Base-by-base conservation (phyloP, 2,888 invertebrate species). In the Campoplex capitator region DNA sequence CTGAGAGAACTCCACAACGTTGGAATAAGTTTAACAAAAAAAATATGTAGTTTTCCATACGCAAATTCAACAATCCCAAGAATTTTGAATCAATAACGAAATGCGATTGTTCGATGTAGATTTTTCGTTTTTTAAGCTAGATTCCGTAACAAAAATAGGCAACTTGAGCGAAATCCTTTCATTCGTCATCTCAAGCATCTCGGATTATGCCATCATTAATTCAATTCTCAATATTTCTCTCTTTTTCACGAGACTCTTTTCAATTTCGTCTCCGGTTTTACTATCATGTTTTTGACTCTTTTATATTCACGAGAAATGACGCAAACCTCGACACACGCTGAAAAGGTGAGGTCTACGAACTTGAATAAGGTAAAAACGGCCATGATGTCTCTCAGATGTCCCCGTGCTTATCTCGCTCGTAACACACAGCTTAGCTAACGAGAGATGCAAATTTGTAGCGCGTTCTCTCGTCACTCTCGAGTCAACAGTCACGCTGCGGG, bases 361-460 rank as follows among this genome's bases (percentile, higher is more conserved):
- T 70, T 70, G 58, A 70, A 35, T 58, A 82, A 85, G 85, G 85
- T 84, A 81, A 77, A 76, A 86, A 58, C 71, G 77, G 28, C 76
- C 45, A 7, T 18, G 70, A 42, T 58, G 38, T 70, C 68, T 58
- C 68, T 9, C 42, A 56, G 58, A 28, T 56, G 56, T 68, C 51
- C 42, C 62, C 51, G 74, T 51, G 76, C 28, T 71, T 73, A 70
- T 83, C 77, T 70, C 58, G 45, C 9, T 58, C 42, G 23, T 58
- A 82, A 45, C 68, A 48, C 75, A 48, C 16, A 51, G 35, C 48
- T n/a, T 48, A 68, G 75, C 16, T 35, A 45, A 54, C 35, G 71
- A 62, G 68, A 54, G 83, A 83, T 83, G 77, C 76, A 83, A 83
- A 79, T 79, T 75, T 48, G 54, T 42, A 65, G 73, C 62, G 65